Conservation (phyloP, 2,888 invertebrate genomes). For the Andrena hattorfiana region DNA sequence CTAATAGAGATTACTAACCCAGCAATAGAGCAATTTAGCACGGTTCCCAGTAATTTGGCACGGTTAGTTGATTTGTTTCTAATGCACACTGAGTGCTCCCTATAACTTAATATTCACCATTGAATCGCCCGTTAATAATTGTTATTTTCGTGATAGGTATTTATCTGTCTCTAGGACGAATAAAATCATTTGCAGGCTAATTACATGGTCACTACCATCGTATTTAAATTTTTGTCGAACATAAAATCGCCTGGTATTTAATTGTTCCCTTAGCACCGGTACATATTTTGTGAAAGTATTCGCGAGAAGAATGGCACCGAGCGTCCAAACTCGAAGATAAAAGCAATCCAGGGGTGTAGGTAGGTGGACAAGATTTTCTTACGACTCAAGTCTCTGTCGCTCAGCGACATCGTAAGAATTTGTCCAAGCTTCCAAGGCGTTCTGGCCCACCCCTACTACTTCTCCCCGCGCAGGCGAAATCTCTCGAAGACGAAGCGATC, state of each 20-base stretch:
- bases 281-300: constrained; percentile 38
- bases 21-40: no score
- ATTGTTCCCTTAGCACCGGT: background rate
- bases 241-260: constrained; percentile 13
- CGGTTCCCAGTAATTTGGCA: no score
- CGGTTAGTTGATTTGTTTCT: no score
- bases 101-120: no score
- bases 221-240: constrained; percentile 8
- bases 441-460: constrained; percentile 42
- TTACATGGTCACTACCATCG: background rate
- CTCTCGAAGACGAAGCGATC: constrained; percentile 72
- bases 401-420: constrained; percentile 69
- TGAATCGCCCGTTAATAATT: no score
- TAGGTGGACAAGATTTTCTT: constrained; percentile 53
- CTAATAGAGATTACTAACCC: no score
- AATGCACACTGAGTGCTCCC: no score
- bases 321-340: constrained; percentile 53
- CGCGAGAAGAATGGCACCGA: constrained; percentile 23
- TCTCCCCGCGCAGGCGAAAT: constrained; percentile 64
- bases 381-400: constrained; percentile 52
- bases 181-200: constrained; percentile 6
- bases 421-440: constrained; percentile 63
- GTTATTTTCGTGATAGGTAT: no score
- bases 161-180: background rate
- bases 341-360: constrained; percentile 46